Base-by-base conservation (phyloP, 2,797 vertebrate species). In the Leptoclinus maculatus region DNA sequence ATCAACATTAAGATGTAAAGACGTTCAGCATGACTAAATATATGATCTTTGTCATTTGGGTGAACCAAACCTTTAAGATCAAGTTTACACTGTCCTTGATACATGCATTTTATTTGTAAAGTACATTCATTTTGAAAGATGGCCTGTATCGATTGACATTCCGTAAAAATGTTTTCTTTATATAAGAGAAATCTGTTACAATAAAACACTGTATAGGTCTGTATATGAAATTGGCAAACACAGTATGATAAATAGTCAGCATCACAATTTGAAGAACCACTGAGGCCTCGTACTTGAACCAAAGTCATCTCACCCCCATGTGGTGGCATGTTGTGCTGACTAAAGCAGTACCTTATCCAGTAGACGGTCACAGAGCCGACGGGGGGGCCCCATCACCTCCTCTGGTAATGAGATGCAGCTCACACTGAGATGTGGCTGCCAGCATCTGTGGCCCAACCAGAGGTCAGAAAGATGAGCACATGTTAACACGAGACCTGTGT, bases 401-500 rank as follows among this genome's bases (percentile, higher is more conserved):
- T 83, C 80, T 38, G 67, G 78, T 92, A 91, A 93, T 91, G 83
- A 89, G 82, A 90, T 91, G 80, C 86, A 82, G 59, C 76, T 88
- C 91, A 89, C 84, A 85, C 83, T 87, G 83, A 75, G 87, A 83
- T 49, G 78, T 70, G 78, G 34, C 83, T 74, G 21, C 71, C 68
- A 74, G 87, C 89, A 91, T 91, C 83, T 83, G 91, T 80, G 85
- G 70, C 80, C 53, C 70, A 72, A 71, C 64, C 51, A 82, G 84
- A 88, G 92, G 90, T 93, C 91, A 87, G 78, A 88, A 34, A 78
- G 58, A 89, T 66, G 74, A 84, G 59, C 83, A 76, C 72, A 66
- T 91, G 90, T 92, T 93, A 87, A 92, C 88, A 92, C 0, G 47
- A 69, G 84, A 87, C 88, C 87, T 89, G 74, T 76, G 51, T 68